phyloP scores from a whole-genome alignment of 2,888 invertebrate genomes.

The Dicyrtoma fusca region DNA sequence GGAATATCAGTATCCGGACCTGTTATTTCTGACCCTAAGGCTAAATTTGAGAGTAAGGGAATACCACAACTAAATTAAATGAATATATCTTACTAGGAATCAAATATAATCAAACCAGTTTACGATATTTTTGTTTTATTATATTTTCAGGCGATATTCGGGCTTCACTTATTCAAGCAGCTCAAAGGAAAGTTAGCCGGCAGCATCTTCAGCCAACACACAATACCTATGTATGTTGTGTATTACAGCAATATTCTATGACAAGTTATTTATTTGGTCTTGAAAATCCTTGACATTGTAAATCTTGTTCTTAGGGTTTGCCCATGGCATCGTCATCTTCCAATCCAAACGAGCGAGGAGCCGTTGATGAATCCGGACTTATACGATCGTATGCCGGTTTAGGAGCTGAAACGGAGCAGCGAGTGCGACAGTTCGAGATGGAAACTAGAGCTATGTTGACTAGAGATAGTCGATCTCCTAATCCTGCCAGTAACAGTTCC shows the following conservation, averaged over 20 bases:
- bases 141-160: constrained; percentile 48
- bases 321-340: constrained; percentile 38
- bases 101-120: neutral
- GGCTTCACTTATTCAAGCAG: constrained; percentile 54
- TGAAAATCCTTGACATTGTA: neutral
- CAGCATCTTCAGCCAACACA: constrained; percentile 41
- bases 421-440: constrained; percentile 72
- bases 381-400: constrained; percentile 67
- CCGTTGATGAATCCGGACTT: constrained; percentile 59
- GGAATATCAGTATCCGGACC: constrained; percentile 14
- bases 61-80: neutral
- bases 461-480: constrained; percentile 54
- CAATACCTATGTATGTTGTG: constrained; percentile 48
- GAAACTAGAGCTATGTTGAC: constrained; percentile 73
- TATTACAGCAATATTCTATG: neutral
- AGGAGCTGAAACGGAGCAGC: constrained; percentile 67
- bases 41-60: constrained; percentile 49
- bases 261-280: neutral
- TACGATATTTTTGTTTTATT: neutral
- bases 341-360: constrained; percentile 50
- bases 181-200: constrained; percentile 50
- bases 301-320: constrained; percentile 39
- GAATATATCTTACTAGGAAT: neutral
- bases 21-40: constrained; percentile 38
- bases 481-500: constrained; percentile 21